Evolutionary conservation across 1,140 invertebrate species (phyloP).

Genomic region (Anoplolepis gracilipes): DNA sequence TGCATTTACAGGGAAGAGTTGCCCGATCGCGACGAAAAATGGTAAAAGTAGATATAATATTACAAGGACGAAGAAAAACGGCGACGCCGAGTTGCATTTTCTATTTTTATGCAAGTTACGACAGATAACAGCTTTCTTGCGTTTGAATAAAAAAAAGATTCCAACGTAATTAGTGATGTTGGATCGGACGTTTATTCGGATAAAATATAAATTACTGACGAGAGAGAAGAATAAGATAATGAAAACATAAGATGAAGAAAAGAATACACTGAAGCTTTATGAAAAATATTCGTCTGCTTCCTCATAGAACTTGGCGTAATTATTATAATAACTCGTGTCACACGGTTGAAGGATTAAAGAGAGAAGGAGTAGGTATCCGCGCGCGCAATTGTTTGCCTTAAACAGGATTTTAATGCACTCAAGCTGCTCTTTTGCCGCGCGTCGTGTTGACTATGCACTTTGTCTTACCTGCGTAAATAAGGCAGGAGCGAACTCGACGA

Average conservation of each 20-base stretch:
- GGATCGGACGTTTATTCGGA: not conserved
- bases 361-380: conserved; percentile 12
- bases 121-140: not conserved
- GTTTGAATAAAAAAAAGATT: conserved; percentile 9
- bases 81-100: not conserved
- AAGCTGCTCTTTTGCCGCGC: conserved; percentile 61
- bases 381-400: conserved; percentile 53
- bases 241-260: not conserved
- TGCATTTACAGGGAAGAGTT: conserved; percentile 1
- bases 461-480: conserved; percentile 73
- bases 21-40: conserved; percentile 62
- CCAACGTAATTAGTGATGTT: not conserved
- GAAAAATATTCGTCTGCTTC: conserved; percentile 28
- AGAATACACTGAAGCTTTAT: not conserved
- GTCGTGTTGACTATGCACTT: conserved; percentile 71
- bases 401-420: conserved; percentile 68
- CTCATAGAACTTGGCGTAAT: conserved; percentile 16
- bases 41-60: conserved; percentile 37
- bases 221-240: not conserved
- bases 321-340: conserved; percentile 44
- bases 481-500: conserved; percentile 19
- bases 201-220: conserved; percentile 3
- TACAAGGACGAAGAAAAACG: not conserved
- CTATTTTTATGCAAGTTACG: not conserved
- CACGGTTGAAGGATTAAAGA: conserved; percentile 26